Evolutionary conservation across 2,113 vertebrate species (phyloP), one percentile per base, ranked within the genome.

Genomic region (Thinocorus orbignyianus): DNA sequence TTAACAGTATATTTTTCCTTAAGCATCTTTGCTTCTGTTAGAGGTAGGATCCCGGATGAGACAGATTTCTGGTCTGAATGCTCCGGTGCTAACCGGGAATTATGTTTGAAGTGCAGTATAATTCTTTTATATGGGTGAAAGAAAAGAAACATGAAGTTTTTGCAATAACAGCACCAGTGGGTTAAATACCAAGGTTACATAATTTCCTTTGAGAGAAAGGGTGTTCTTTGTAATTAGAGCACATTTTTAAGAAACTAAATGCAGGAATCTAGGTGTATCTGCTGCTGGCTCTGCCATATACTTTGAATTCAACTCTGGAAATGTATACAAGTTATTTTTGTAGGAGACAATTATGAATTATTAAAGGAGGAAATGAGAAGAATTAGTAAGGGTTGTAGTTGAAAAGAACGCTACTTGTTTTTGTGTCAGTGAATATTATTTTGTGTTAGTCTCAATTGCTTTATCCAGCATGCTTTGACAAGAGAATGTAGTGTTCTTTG

Each of bases 1-100:
- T 92, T 91, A 84, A 81, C 55, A 88, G 15, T 73, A 31, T 64
- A 64, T 74, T 95, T 61, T 87, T 95, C 81, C 44, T 86, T 52
- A 81, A 60, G 86, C 80, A 39, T 83, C 55, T 92, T 92, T 73
- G 35, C 54, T 92, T 69, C 82, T 95, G 58, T 72, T 60, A 88
- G 86, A 66, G 44, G 64, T 57, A 57, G 54, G 54, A 82, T 90
- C 22, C 49, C 93, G 78, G 23, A 62, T 74, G 65, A 84, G 69
- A 41, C n/a, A 74, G 33, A 81, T 71, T 92, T 95, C 91, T 90
- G 46, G 81, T 94, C 37, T 23, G 51, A 55, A 33, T 82, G 82
- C 72, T 84, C 64, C 48, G 78, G 42, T 64, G 20, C 81, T 95
- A 84, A 76, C 57, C 2, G 2, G 41, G 35, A 83, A 68, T 81